A percentile compares a stretch with the other conserved stretches of the same genome.
phyloP scores from a whole-genome alignment of 2,797 vertebrate genomes.

The Peromyscus melanophrys region DNA sequence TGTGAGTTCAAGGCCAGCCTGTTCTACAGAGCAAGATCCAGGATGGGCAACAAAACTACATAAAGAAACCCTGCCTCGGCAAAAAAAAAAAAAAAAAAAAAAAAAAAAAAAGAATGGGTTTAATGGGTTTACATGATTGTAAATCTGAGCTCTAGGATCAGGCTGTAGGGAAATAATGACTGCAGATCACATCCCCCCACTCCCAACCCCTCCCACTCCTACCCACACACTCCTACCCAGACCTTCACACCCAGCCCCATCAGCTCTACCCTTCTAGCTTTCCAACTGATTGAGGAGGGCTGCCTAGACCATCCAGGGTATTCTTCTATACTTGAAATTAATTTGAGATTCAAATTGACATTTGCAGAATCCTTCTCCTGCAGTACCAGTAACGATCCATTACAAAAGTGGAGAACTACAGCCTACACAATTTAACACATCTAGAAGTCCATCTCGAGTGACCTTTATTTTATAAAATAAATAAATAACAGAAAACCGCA shows the following conservation, averaged over 20 bases:
- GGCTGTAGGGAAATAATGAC: neutral
- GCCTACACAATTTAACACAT: neutral
- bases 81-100: too few species aligned
- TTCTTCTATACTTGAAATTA: slow-evolving; percentile 41
- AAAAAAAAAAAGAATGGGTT: too few species aligned
- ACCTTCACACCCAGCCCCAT: neutral
- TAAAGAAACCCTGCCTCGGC: too few species aligned
- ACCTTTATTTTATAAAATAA: neutral
- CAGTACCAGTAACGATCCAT: neutral
- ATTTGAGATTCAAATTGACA: slow-evolving; percentile 11
- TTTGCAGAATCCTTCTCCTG: neutral
- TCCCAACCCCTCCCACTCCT: neutral
- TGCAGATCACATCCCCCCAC: neutral
- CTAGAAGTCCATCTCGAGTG: neutral
- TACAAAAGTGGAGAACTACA: neutral
- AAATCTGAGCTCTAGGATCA: neutral
- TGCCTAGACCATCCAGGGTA: neutral
- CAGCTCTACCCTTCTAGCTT: neutral
- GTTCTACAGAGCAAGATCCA: too few species aligned
- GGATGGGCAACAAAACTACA: too few species aligned
- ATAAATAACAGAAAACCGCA: neutral
- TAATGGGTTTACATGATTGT: neutral
- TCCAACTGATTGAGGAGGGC: neutral
- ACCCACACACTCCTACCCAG: too few species aligned
- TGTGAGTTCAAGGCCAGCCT: too few species aligned